Conservation (phyloP, 2,888 invertebrate genomes). For the Hyppa rectilinea region DNA sequence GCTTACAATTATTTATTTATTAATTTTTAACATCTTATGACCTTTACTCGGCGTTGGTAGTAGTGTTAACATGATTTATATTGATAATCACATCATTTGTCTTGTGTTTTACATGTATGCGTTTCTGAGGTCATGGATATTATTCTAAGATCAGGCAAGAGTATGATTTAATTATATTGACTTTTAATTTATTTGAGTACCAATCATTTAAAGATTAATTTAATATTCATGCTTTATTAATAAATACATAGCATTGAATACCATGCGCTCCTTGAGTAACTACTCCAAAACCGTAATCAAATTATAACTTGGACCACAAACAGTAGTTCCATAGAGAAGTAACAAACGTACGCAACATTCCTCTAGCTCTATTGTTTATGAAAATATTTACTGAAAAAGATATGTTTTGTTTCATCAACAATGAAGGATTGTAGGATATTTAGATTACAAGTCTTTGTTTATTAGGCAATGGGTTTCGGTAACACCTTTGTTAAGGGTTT, state of each 20-base stretch:
- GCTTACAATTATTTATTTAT: conserved; percentile 40
- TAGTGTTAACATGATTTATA: conserved; percentile 51
- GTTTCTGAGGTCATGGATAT: conserved; percentile 35
- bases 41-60: conserved; percentile 26
- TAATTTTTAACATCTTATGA: conserved; percentile 33
- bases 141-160: conserved; percentile 21
- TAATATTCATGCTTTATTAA: neutral
- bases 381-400: conserved; percentile 61
- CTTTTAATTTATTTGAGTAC: conserved; percentile 8
- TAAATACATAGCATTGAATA: neutral
- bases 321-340: conserved; percentile 24
- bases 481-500: neutral
- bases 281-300: neutral
- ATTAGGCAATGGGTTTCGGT: conserved; percentile 14
- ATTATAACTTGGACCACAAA: conserved; percentile 31
- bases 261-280: neutral
- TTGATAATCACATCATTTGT: conserved; percentile 38
- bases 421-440: conserved; percentile 41
- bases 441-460: conserved; percentile 44
- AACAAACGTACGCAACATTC: conserved; percentile 57
- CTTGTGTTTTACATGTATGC: conserved; percentile 21
- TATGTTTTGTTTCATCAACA: conserved; percentile 57
- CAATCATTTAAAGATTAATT: conserved; percentile 5
- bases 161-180: conserved; percentile 10
- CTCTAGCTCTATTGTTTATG: conserved; percentile 62